A percentile compares a stretch with the other conserved stretches of the same genome.
Evolutionary conservation across 2,888 invertebrate species (phyloP).

Genomic region (Stictocephala bisonia): DNA sequence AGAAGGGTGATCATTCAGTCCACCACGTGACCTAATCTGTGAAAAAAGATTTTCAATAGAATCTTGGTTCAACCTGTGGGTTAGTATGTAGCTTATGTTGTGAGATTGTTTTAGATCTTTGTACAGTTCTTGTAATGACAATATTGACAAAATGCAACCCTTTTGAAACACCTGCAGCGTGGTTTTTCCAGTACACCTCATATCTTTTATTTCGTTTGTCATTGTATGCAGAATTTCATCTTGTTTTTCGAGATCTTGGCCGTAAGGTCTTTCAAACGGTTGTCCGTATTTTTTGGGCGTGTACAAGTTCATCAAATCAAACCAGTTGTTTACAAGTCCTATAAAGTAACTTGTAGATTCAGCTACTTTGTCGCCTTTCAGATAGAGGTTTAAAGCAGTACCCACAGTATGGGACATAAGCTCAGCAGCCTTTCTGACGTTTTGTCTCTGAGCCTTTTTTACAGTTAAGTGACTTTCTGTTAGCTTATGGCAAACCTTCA

Average conservation of each 20-base stretch:
- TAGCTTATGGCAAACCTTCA: too few species aligned
- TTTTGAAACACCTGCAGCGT: conserved; percentile 26
- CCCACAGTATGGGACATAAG: too few species aligned
- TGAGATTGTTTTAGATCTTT: not conserved
- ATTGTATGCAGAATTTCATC: conserved; percentile 11
- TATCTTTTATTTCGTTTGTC: not conserved
- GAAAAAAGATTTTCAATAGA: conserved; percentile 37
- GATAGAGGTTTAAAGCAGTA: too few species aligned
- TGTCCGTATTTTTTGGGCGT: too few species aligned
- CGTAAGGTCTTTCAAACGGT: conserved; percentile 19
- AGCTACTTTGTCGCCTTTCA: too few species aligned
- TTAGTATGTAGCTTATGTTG: conserved; percentile 6
- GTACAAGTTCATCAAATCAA: too few species aligned
- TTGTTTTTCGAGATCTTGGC: conserved; percentile 28
- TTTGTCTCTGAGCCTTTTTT: too few species aligned
- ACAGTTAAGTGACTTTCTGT: too few species aligned
- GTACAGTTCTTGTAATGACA: conserved; percentile 8
- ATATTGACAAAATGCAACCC: conserved; percentile 30
- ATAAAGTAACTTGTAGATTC: too few species aligned
- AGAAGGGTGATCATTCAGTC: conserved; percentile 56
- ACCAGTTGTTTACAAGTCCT: too few species aligned
- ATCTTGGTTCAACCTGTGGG: conserved; percentile 34
- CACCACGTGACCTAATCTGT: conserved; percentile 53
- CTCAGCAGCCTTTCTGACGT: too few species aligned
- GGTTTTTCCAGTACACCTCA: conserved; percentile 31